Conservation (phyloP, 2,113 vertebrate genomes). For the Anolis carolinensis region DNA sequence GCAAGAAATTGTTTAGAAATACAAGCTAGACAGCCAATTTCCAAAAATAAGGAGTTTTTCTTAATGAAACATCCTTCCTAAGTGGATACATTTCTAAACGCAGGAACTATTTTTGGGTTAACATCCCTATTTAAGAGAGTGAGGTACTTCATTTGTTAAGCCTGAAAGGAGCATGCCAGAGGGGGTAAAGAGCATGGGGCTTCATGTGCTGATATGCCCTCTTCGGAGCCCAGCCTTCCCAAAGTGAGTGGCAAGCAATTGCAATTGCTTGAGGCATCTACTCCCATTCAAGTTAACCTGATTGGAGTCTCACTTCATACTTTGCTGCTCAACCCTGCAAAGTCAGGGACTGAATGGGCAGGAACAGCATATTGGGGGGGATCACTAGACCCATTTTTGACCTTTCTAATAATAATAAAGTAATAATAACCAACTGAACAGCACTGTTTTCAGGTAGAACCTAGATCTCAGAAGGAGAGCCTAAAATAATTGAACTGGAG, state of each 20-base stretch:
- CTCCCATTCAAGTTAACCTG: background rate
- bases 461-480: too few relatives aligned
- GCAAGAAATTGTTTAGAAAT: background rate
- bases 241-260: too few relatives aligned
- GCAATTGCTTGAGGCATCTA: background rate
- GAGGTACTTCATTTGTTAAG: background rate
- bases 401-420: too few relatives aligned
- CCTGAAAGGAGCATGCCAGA: background rate
- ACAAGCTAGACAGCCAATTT: background rate
- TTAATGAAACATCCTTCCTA: background rate
- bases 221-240: background rate
- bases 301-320: background rate
- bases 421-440: too few relatives aligned
- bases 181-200: background rate
- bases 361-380: too few relatives aligned
- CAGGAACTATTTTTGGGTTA: background rate
- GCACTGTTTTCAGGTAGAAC: too few relatives aligned
- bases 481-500: too few relatives aligned
- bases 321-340: background rate
- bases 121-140: background rate
- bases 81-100: slow-evolving; percentile 10
- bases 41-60: background rate
- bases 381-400: too few relatives aligned
- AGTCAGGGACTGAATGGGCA: background rate
- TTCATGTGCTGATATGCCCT: background rate